phyloP scores from a whole-genome alignment of 2,888 invertebrate species.

The Bibio marci region DNA sequence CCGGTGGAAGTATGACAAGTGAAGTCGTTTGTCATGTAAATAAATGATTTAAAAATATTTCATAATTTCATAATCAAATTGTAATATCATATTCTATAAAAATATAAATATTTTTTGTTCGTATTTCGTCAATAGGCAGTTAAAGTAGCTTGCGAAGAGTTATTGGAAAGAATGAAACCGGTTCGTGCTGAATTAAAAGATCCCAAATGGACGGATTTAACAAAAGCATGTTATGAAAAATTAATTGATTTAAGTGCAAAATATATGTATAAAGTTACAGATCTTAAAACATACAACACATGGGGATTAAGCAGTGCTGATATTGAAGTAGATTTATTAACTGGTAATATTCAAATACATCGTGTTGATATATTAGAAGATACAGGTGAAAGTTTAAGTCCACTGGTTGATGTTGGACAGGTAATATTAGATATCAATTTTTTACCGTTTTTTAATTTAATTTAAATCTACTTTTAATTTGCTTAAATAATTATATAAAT shows the following conservation, averaged over 20 bases:
- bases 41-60: too few species aligned
- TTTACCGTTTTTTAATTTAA: not conserved
- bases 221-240: slow-evolving; percentile 13
- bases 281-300: slow-evolving; percentile 35
- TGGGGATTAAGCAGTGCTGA: slow-evolving; percentile 44
- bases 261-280: slow-evolving; percentile 16
- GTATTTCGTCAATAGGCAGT: slow-evolving; percentile 24
- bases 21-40: slow-evolving; percentile 44
- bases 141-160: slow-evolving; percentile 26
- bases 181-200: slow-evolving; percentile 19
- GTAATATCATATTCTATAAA: not conserved
- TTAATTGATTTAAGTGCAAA: slow-evolving; percentile 18
- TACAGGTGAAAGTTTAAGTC: slow-evolving; percentile 46
- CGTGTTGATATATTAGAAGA: slow-evolving; percentile 50
- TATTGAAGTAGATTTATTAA: slow-evolving; percentile 52
- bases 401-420: slow-evolving; percentile 52
- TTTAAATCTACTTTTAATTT: not conserved
- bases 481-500: not conserved
- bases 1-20: slow-evolving; percentile 55
- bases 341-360: slow-evolving; percentile 40
- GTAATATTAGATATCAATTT: slow-evolving; percentile 15
- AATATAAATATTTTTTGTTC: not conserved
- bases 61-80: not conserved
- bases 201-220: slow-evolving; percentile 22
- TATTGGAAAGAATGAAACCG: slow-evolving; percentile 25